These are phyloP conservation scores for Magallana nippona DNA, from an alignment of 2,888 invertebrate species.

Conservation along the genomic window DNA sequence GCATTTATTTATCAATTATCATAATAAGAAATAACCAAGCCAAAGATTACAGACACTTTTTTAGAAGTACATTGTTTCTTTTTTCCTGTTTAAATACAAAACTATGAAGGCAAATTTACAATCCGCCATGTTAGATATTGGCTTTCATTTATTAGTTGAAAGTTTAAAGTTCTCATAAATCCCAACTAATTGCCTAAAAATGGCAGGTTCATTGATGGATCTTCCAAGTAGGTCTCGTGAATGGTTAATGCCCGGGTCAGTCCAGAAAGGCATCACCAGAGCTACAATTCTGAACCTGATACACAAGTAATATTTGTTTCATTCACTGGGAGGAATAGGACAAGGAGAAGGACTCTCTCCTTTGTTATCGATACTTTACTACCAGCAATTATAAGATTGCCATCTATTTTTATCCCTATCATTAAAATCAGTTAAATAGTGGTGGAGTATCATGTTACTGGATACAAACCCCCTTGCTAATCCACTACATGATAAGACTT, in stretches of 20 bases:
- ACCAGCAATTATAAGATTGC: conserved; percentile 16
- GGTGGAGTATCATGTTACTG: neutral
- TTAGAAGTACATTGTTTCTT: neutral
- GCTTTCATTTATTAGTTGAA: neutral
- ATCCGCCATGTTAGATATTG: neutral
- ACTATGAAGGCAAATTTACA: neutral
- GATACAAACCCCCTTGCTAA: neutral
- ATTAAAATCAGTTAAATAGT: neutral
- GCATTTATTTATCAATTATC: too few relatives aligned
- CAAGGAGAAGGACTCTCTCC: neutral
- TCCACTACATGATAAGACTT: neutral
- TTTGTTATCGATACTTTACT: conserved; percentile 21
- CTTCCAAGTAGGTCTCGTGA: conserved; percentile 2
- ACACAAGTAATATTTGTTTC: neutral
- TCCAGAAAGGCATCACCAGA: neutral
- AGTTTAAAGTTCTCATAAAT: conserved; percentile 5
- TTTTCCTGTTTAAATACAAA: neutral
- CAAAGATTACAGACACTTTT: too few relatives aligned
- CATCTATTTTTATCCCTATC: conserved; percentile 8
- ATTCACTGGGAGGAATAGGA: neutral
- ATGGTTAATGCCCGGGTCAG: neutral
- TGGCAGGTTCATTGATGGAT: neutral
- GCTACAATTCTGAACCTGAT: neutral
- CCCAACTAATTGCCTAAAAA: conserved; percentile 12
- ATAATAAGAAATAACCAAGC: too few relatives aligned